A percentile compares a stretch with the other conserved stretches of the same genome.
These are phyloP conservation scores for Tachina grossa DNA, from an alignment of 2,888 invertebrate genomes.

Conservation along the genomic window DNA sequence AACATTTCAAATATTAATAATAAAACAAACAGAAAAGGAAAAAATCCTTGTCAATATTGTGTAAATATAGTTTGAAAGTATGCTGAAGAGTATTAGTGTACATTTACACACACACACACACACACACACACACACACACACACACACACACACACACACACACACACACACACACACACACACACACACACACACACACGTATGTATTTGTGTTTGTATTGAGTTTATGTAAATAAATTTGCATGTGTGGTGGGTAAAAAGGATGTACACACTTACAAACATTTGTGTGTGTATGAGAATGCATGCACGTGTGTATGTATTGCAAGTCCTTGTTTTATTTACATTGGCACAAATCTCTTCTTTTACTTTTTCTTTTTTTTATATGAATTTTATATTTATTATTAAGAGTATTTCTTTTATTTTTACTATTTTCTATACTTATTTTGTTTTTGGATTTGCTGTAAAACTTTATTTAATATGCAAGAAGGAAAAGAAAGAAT, in stretches of 20 bases:
- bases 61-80: constrained; percentile 16
- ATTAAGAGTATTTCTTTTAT: constrained; percentile 14
- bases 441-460: constrained; percentile 3
- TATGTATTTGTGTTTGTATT: neutral
- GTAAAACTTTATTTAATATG: neutral
- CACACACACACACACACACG: too few relatives aligned
- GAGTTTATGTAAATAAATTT: constrained; percentile 14
- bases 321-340: constrained; percentile 39
- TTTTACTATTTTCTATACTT: neutral
- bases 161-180: too few relatives aligned
- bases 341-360: constrained; percentile 45
- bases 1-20: constrained; percentile 33
- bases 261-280: neutral
- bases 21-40: constrained; percentile 29
- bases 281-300: neutral
- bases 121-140: too few relatives aligned
- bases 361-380: constrained; percentile 5
- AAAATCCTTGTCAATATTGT: constrained; percentile 41
- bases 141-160: too few relatives aligned
- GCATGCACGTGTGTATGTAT: neutral
- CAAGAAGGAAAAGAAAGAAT: neutral
- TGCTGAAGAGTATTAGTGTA: constrained; percentile 10
- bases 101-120: constrained; percentile 2
- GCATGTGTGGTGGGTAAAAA: neutral
- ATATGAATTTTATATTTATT: constrained; percentile 32